Evolutionary conservation across 2,113 vertebrate genomes (phyloP), one percentile per base, ranked within the genome.

Genomic region (Rhombomys opimus): DNA sequence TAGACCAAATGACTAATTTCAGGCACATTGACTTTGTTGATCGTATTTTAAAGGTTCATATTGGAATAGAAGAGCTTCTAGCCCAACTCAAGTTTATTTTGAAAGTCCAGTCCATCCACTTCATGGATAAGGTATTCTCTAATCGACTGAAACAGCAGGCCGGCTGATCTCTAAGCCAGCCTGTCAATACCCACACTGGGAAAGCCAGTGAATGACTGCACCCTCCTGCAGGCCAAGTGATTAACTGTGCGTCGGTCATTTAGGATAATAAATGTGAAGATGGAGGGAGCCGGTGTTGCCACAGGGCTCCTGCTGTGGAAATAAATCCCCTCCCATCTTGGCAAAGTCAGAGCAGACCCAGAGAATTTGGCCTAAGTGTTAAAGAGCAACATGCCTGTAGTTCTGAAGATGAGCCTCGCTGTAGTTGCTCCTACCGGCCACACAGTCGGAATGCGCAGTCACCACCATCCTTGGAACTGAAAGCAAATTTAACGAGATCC

Each of bases 71-170:
- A 93, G 18, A 95, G 57, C 90, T 91, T 95, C 77, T 84, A 87
- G 94, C 92, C 94, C 30, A 91, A 76, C 54, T 57, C 88, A 89
- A 93, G 97, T 97, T 98, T 97, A 97, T 96, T 98, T 97, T 97
- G 95, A 98, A 97, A 96, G 96, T 90, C 94, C 90, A 97, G 96
- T 94, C 95, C 96, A 94, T 95, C 87, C 6, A 73, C 96, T 97
- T 97, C 97, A 97, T 97, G 96, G 96, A 94, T 97, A 97, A 98
- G 97, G 91, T 96, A 84, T 90, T 97, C 97, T 97, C 97, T 97
- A 97, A 98, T 97, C 86, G 97, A 97, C 97, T 97, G 96, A 95
- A 97, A 96, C 96, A 93, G 70, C 67, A 72, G 90, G 90, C 73
- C 41, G 87, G 87, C 94, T 95, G 96, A 94, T 97, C 90, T 72